Base-by-base conservation (phyloP, 2,113 vertebrate species). In the Tenrec ecaudatus region DNA sequence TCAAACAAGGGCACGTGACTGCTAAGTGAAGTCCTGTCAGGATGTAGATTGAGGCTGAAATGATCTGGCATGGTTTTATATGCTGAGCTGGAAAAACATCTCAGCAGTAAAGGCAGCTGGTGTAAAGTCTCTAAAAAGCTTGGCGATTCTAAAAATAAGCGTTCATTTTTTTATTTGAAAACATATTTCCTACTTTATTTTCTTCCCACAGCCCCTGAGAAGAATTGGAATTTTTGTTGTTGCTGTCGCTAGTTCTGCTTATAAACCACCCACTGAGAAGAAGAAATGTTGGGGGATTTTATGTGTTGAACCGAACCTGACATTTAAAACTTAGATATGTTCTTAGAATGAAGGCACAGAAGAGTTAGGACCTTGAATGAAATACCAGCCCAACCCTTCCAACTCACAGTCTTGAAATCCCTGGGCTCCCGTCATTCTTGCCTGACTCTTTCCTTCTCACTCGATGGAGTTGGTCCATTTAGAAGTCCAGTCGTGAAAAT, bases 61-160 rank as follows among this genome's bases (percentile, higher is more conserved):
- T 71, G 82, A 78, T 92, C 96, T 95, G 91, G 62, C 3, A 0
- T 84, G 91, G 80, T 90, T 97, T 96, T 89, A 89, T 83, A 40
- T 95, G 95, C 85, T 89, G 29, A 88, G 88, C 57, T 80, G 87
- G 86, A 94, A 90, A 96, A 93, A 38, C 81, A 88, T 96, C 80
- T 43, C 79, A 93, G 88, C 53, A 95, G 43, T 87, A 83, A 93
- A 95, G 6, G 6, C 86, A 92, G 33, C 78, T 93, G 83, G 47
- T 92, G 58, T 68, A 82, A 73, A 57, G 40, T 83, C 71, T 68
- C 76, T 94, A 71, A 76, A 86, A 89, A 27, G 4, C 31, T 68
- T 95, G 1, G 73, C 60, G 78, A 73, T 20, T 94, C 47, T 86
- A 36, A 92, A 76, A 78, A 53, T 95, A 82, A 90, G n/a, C 43